These are phyloP conservation scores for Leucoma salicis DNA, from an alignment of 2,888 invertebrate species.

Conservation along the genomic window DNA sequence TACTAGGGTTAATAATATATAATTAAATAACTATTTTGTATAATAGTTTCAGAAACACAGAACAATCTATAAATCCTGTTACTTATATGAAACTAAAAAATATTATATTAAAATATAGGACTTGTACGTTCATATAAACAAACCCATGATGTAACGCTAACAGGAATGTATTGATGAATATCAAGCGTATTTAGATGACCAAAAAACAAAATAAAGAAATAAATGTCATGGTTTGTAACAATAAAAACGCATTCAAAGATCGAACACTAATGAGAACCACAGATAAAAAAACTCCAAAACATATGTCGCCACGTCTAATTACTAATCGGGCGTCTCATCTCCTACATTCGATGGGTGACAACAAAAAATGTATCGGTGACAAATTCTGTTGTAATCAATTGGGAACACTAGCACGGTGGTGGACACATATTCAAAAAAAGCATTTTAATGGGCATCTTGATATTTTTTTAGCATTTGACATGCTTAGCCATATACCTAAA, in stretches of 20 bases:
- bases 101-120: too few relatives aligned
- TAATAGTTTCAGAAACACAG: too few relatives aligned
- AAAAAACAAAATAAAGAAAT: neutral
- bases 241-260: conserved; percentile 11
- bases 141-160: too few relatives aligned
- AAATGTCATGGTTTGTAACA: neutral
- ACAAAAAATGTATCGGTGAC: conserved; percentile 67
- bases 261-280: conserved; percentile 59
- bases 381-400: conserved; percentile 65
- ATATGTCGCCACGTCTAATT: conserved; percentile 78
- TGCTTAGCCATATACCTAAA: too few relatives aligned
- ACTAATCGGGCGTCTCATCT: conserved; percentile 75
- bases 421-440: conserved; percentile 7
- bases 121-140: too few relatives aligned
- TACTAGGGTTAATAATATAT: too few relatives aligned
- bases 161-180: too few relatives aligned
- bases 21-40: too few relatives aligned
- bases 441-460: too few relatives aligned
- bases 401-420: conserved; percentile 57
- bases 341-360: conserved; percentile 27
- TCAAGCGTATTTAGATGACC: neutral
- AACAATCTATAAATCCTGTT: too few relatives aligned
- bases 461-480: too few relatives aligned
- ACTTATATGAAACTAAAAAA: too few relatives aligned
- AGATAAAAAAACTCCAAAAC: conserved; percentile 70